Percentiles rank a stretch among this genome's conserved stretches.
phyloP scores from a whole-genome alignment of 2,113 vertebrate genomes.

The Callopanchax toddi region DNA sequence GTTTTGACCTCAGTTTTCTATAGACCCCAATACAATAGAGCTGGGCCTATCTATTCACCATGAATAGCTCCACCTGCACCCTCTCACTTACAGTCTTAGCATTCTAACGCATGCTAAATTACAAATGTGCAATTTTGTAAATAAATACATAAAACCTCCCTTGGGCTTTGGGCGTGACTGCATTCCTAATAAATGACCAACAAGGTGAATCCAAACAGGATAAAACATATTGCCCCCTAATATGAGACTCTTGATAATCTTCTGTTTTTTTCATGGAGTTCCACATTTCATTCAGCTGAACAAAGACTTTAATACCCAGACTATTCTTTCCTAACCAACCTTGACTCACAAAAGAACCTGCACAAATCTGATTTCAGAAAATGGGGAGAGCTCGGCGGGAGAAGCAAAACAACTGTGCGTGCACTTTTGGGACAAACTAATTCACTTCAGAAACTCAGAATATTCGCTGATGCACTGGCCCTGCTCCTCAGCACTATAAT shows the following conservation, averaged over 20 bases:
- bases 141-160: conserved; percentile 8
- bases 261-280: conserved; percentile 46
- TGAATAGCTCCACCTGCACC: conserved; percentile 3
- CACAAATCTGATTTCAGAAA: conserved; percentile 74
- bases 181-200: conserved; percentile 42
- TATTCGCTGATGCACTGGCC: conserved; percentile 74
- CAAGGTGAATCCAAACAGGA: conserved; percentile 33
- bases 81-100: conserved; percentile 7
- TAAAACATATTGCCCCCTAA: conserved; percentile 35
- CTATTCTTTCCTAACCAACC: conserved; percentile 60
- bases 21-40: conserved; percentile 22
- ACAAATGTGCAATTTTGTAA: conserved; percentile 4
- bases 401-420: conserved; percentile 64
- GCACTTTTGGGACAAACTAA: conserved; percentile 77
- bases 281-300: conserved; percentile 43
- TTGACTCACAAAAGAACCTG: conserved; percentile 65
- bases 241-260: conserved; percentile 64
- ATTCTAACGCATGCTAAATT: conserved; percentile 8
- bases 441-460: conserved; percentile 76
- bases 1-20: conserved; percentile 13
- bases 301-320: conserved; percentile 58
- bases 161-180: conserved; percentile 46
- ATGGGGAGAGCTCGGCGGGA: conserved; percentile 61
- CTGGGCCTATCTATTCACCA: conserved; percentile 4
- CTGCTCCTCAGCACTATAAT: conserved; percentile 65